Base-by-base conservation (phyloP, 2,113 vertebrate species). In the Eleginops maclovinus region DNA sequence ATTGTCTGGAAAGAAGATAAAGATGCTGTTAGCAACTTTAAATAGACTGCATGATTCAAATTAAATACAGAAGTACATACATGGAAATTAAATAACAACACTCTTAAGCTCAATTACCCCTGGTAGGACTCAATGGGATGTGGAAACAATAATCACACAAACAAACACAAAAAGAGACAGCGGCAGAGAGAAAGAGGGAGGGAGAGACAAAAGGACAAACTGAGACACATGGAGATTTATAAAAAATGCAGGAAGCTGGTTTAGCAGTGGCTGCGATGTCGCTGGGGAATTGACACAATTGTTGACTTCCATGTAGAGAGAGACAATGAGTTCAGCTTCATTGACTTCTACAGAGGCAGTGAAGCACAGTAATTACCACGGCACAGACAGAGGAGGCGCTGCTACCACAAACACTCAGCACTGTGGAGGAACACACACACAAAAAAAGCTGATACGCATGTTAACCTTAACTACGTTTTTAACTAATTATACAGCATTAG, bases 261-360 rank as follows among this genome's bases (percentile, higher is more conserved):
- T 87, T 83, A 85, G 89, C 72, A 49, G 83, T 79, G 85, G 75
- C 76, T 84, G 85, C 56, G 10, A 81, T 75, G 82, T 88, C 77
- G 15, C 86, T 41, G n/a, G 87, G 85, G 88, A 90, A 90, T 93
- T 89, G 83, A 85, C 84, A 87, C 88, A 83, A 93, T 91, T 89
- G 91, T 90, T 91, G 87, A 89, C 87, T 87, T 91, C 86, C 85
- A 91, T 92, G 90, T 93, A 81, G 82, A 74, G 83, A 71, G 84
- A 93, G 91, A 90, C 89, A 92, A 88, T 89, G 89, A 91, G 89
- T 94, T 90, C 83, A 88, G 92, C 90, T 93, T 93, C 92, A 91
- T 85, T 86, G 89, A 90, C 80, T 92, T 89, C 88, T 79, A 86
- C 89, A 88, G 75, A 92, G 77, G 68, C 88, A 90, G 81, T 76